A percentile compares a stretch with the other conserved stretches of the same genome.
Evolutionary conservation across 1,140 invertebrate species (phyloP).

Genomic region (Myzus persicae): DNA sequence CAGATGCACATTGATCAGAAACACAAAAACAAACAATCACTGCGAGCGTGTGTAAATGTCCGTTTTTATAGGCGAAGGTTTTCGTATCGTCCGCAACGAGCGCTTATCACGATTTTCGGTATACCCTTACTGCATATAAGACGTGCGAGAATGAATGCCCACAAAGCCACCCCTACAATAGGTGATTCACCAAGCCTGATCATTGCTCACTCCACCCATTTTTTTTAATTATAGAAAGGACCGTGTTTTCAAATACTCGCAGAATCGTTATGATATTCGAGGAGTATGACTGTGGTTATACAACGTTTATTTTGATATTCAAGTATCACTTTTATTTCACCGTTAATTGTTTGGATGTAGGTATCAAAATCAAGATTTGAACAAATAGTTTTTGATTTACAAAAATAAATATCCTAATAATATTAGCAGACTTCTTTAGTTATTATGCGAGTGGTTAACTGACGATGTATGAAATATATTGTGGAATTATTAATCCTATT

Average conservation of each 20-base stretch:
- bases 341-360: not conserved
- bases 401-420: not conserved
- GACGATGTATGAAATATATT: too few species aligned
- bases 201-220: not conserved
- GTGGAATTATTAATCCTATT: too few species aligned
- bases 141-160: not conserved
- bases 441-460: not conserved
- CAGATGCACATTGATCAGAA: constrained; percentile 47
- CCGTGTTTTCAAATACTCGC: not conserved
- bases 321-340: not conserved
- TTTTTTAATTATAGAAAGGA: not conserved
- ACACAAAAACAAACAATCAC: constrained; percentile 50
- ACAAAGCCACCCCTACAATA: not conserved
- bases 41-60: constrained; percentile 26
- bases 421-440: not conserved
- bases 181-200: not conserved
- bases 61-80: constrained; percentile 54
- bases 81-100: constrained; percentile 36
- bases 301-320: not conserved
- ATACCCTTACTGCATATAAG: not conserved
- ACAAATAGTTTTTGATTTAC: not conserved
- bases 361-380: not conserved
- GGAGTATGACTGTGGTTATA: not conserved
- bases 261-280: not conserved
- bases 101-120: constrained; percentile 20